A percentile compares a stretch with the other conserved stretches of the same genome.
These are phyloP conservation scores for Trinorchestia longiramus DNA, from an alignment of 1,140 invertebrate species.

Conservation along the genomic window DNA sequence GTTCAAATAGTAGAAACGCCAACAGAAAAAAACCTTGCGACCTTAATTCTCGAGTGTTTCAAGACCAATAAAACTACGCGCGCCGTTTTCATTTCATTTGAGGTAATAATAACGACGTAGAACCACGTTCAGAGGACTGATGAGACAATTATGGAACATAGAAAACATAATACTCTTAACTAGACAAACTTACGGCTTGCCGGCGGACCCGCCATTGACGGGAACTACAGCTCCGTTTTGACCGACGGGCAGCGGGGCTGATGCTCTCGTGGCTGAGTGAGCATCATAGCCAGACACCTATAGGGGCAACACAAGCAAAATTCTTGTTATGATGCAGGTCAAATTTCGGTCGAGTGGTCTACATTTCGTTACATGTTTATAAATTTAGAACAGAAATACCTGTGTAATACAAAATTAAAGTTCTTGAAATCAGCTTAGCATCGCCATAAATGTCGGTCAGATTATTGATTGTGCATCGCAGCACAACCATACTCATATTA, in stretches of 20 bases:
- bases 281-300: slow-evolving; percentile 63
- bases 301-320: background rate
- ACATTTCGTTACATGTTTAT: background rate
- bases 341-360: background rate
- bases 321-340: no score
- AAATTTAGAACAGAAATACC: background rate
- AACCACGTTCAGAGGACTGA: background rate
- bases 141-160: background rate
- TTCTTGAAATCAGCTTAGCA: background rate
- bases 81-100: no score
- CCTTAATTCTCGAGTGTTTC: no score
- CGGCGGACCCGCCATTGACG: slow-evolving; percentile 58
- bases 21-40: no score
- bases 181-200: slow-evolving; percentile 62
- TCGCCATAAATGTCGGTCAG: background rate
- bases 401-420: background rate
- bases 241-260: slow-evolving; percentile 39
- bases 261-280: slow-evolving; percentile 59
- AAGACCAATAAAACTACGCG: no score
- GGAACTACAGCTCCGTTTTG: slow-evolving; percentile 61
- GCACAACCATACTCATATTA: no score
- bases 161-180: no score
- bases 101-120: no score
- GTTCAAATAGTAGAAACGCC: no score
- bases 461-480: no score